phyloP scores from a whole-genome alignment of 2,888 invertebrate species.

The Panopea generosa region DNA sequence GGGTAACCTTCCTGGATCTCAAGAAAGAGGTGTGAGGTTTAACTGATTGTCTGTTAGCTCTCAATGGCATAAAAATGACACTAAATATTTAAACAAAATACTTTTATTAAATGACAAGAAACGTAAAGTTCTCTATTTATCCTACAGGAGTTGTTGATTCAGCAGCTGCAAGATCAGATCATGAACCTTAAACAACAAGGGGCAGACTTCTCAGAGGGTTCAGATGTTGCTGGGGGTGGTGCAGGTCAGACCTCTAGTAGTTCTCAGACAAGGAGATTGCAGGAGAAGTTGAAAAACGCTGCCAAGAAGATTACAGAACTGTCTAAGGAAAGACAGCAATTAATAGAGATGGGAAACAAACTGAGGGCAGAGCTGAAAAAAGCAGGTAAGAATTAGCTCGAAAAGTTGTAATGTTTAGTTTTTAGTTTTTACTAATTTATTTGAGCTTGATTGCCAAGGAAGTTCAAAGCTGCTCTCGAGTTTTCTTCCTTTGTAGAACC shows the following conservation, averaged over 20 bases:
- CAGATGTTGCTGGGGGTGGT: constrained; percentile 22
- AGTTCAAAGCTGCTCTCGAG: too few species aligned
- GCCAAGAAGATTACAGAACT: constrained; percentile 81
- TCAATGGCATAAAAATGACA: too few species aligned
- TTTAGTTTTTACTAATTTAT: too few species aligned
- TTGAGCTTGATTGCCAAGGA: too few species aligned
- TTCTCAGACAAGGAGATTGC: constrained; percentile 65
- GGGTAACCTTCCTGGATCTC: too few species aligned
- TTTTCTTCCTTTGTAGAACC: too few species aligned
- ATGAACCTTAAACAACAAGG: constrained; percentile 68
- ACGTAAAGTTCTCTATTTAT: too few species aligned
- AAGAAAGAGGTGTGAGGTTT: too few species aligned
- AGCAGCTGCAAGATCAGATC: constrained; percentile 84
- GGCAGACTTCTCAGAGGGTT: constrained; percentile 38
- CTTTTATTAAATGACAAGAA: too few species aligned
- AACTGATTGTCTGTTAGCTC: too few species aligned
- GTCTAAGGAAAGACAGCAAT: constrained; percentile 82
- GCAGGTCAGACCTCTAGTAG: constrained; percentile 46
- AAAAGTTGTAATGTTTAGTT: too few species aligned
- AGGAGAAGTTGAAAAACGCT: constrained; percentile 78
- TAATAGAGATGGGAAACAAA: constrained; percentile 83
- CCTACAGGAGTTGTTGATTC: constrained; percentile 83
- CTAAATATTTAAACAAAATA: too few species aligned
- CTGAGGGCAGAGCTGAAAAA: constrained; percentile 81
- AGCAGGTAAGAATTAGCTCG: constrained; percentile 55